Evolutionary conservation across 2,888 invertebrate species (phyloP).

Genomic region (Pristionchus japonicus): DNA sequence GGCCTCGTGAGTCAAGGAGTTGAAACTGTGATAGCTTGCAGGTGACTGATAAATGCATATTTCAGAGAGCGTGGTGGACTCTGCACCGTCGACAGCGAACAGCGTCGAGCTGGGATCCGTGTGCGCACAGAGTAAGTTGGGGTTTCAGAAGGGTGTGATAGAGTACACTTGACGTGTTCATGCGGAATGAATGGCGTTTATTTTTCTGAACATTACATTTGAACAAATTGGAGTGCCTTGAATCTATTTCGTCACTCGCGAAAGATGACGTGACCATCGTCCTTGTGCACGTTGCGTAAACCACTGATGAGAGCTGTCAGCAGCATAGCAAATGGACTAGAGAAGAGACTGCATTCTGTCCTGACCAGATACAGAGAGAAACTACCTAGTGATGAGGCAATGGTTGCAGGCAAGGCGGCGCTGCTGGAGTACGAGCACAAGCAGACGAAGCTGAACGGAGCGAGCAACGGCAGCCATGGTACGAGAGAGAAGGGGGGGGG

Average conservation of each 20-base stretch:
- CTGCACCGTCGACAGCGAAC: not conserved
- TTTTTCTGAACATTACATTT: too few species aligned
- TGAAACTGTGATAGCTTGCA: too few species aligned
- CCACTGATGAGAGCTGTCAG: too few species aligned
- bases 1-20: too few species aligned
- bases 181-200: too few species aligned
- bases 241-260: too few species aligned
- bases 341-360: too few species aligned
- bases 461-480: conserved; percentile 7
- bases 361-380: not conserved
- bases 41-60: too few species aligned
- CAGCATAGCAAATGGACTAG: too few species aligned
- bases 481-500: not conserved
- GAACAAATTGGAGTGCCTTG: too few species aligned
- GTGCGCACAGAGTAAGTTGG: conserved; percentile 30
- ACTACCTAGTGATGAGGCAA: not conserved
- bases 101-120: conserved; percentile 43
- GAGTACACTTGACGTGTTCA: not conserved
- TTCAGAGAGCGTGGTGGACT: not conserved
- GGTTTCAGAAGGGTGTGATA: not conserved
- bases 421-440: conserved; percentile 34
- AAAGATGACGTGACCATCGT: too few species aligned
- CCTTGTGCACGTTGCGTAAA: too few species aligned
- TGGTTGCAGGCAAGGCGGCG: conserved; percentile 37
- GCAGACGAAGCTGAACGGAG: conserved; percentile 34